Evolutionary conservation across 2,888 invertebrate species (phyloP).

Genomic region (Piscicola geometra): DNA sequence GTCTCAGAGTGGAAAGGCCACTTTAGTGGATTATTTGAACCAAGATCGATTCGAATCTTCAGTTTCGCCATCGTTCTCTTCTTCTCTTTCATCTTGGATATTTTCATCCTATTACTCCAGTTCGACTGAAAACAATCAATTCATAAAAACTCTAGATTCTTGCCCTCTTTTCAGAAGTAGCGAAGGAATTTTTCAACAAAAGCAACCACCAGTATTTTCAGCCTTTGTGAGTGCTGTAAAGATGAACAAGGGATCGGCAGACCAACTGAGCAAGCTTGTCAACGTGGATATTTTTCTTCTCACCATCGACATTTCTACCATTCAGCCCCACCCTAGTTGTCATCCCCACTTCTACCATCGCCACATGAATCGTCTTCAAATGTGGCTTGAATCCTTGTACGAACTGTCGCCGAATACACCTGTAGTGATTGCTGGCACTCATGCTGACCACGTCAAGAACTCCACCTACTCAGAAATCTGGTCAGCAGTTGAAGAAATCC

Average conservation of each 20-base stretch:
- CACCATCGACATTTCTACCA: slow-evolving; percentile 43
- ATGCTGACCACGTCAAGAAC: slow-evolving; percentile 44
- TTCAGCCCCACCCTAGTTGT: slow-evolving; percentile 45
- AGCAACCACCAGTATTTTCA: slow-evolving; percentile 14
- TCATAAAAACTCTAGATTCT: background rate
- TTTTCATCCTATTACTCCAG: slow-evolving; percentile 28
- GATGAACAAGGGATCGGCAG: slow-evolving; percentile 43
- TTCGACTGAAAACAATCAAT: slow-evolving; percentile 23
- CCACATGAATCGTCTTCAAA: slow-evolving; percentile 43
- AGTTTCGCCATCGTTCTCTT: background rate
- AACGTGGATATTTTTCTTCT: slow-evolving; percentile 44
- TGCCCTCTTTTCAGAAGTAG: slow-evolving; percentile 14
- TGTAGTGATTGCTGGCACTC: slow-evolving; percentile 45
- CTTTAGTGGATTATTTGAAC: slow-evolving; percentile 44
- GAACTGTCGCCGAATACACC: slow-evolving; percentile 44
- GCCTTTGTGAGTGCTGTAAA: slow-evolving; percentile 44
- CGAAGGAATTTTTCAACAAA: slow-evolving; percentile 10
- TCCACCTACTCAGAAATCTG: slow-evolving; percentile 44
- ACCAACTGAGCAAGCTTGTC: slow-evolving; percentile 41
- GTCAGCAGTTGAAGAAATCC: slow-evolving; percentile 41
- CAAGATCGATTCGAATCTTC: slow-evolving; percentile 34
- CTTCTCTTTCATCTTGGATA: slow-evolving; percentile 25
- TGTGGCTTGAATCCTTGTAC: slow-evolving; percentile 46
- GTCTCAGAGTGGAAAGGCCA: slow-evolving; percentile 44
- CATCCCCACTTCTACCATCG: slow-evolving; percentile 44